Evolutionary conservation across 2,797 vertebrate species (phyloP).

Genomic region (Enteromius argenteus): DNA sequence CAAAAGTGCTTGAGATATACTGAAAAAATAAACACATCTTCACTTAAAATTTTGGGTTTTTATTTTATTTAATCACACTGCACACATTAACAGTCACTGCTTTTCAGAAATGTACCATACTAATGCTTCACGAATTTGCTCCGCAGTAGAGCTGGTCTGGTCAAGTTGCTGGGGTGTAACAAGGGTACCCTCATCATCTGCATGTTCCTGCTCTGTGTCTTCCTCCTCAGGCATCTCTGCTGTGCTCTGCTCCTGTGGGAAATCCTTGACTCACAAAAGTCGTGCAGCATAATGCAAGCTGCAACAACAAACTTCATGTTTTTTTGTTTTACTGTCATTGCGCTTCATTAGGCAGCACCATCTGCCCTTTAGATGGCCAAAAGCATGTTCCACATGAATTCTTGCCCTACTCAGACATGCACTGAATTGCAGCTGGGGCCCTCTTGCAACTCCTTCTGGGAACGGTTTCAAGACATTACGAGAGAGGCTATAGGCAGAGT

Average conservation of each 20-base stretch:
- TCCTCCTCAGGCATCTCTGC: not conserved
- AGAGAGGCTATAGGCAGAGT: constrained; percentile 40
- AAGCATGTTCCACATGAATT: constrained; percentile 35
- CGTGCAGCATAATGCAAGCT: constrained; percentile 29
- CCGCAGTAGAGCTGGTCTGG: not conserved
- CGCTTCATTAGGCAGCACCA: constrained; percentile 30
- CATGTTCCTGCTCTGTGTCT: not conserved
- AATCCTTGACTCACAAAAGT: constrained; percentile 1
- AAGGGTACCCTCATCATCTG: not conserved
- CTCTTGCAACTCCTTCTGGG: constrained; percentile 17
- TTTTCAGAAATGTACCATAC: no score
- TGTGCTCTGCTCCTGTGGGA: not conserved
- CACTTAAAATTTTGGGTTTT: no score
- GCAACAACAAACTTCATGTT: constrained; percentile 22
- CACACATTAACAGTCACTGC: no score
- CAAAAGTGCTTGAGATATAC: no score
- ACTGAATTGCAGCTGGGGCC: not conserved
- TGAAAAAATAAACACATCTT: no score
- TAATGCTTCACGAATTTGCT: no score
- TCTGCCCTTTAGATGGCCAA: constrained; percentile 31
- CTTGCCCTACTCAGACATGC: constrained; percentile 9
- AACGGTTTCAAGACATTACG: no score
- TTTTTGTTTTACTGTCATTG: constrained; percentile 25
- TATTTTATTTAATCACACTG: no score
- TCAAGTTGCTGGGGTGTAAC: not conserved